phyloP scores from a whole-genome alignment of 2,113 vertebrate species.

The Strix aluco region DNA sequence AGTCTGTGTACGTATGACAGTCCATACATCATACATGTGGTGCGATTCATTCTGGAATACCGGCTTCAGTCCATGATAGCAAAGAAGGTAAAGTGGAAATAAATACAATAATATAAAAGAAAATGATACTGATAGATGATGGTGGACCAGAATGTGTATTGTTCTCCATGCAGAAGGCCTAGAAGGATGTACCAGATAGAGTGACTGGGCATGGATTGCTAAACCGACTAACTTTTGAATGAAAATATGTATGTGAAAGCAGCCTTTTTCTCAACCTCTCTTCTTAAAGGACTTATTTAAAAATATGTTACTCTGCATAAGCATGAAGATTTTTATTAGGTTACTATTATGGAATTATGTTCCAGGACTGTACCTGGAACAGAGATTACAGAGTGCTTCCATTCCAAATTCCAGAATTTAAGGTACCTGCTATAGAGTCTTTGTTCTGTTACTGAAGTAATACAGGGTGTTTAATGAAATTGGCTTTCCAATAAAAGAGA shows the following conservation, averaged over 20 bases:
- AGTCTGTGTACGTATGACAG: background rate
- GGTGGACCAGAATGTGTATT: background rate
- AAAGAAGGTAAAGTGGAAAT: background rate
- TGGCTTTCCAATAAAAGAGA: background rate
- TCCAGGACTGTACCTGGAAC: background rate
- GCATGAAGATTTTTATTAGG: background rate
- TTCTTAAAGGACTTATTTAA: background rate
- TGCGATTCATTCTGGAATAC: background rate
- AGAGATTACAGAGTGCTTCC: background rate
- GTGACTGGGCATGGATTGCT: background rate
- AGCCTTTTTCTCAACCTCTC: background rate
- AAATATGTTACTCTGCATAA: background rate
- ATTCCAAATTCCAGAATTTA: background rate
- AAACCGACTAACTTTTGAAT: background rate
- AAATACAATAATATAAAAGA: background rate
- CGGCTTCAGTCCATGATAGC: background rate
- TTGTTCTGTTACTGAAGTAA: background rate
- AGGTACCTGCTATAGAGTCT: background rate
- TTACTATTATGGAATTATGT: background rate
- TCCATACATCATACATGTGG: accelerated
- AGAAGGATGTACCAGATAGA: background rate
- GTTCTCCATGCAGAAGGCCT: background rate
- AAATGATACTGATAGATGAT: background rate
- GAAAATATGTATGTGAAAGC: background rate
- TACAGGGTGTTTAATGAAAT: background rate